These are phyloP conservation scores for Adelges cooleyi DNA, from an alignment of 1,140 invertebrate genomes.

Conservation along the genomic window DNA sequence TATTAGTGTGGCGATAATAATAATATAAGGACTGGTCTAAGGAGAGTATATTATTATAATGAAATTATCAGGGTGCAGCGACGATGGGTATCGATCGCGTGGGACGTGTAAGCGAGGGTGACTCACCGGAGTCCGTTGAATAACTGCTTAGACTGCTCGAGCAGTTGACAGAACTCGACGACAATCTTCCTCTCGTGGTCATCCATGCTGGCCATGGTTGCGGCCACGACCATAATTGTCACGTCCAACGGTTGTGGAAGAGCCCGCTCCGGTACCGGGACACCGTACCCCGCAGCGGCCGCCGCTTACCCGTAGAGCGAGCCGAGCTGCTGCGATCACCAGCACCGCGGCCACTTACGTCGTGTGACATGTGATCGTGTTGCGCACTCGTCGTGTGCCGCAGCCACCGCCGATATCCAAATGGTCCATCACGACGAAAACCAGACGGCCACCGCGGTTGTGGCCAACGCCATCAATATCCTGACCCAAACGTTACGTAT, in stretches of 20 bases:
- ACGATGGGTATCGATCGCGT: not conserved
- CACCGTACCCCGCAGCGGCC: not conserved
- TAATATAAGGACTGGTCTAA: too few relatives aligned
- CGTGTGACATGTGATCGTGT: not conserved
- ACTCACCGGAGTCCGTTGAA: constrained; percentile 86
- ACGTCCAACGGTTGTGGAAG: not conserved
- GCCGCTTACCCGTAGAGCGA: not conserved
- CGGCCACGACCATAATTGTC: constrained; percentile 38
- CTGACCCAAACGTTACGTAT: too few relatives aligned
- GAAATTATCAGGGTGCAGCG: too few relatives aligned
- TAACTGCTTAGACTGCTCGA: constrained; percentile 94
- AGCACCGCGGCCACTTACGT: not conserved
- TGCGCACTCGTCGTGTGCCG: not conserved
- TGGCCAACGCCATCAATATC: too few relatives aligned
- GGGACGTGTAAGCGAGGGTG: not conserved
- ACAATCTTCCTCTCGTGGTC: constrained; percentile 88
- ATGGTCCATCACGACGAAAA: too few relatives aligned
- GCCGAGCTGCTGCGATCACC: not conserved
- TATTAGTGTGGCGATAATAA: too few relatives aligned
- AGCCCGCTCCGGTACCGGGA: not conserved
- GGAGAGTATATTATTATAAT: too few relatives aligned
- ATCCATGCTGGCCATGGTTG: constrained; percentile 63
- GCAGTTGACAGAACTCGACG: constrained; percentile 88
- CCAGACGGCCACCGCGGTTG: too few relatives aligned
- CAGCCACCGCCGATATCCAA: too few relatives aligned